Conservation (phyloP, 2,888 invertebrate species). For the Protophormia terraenovae region DNA sequence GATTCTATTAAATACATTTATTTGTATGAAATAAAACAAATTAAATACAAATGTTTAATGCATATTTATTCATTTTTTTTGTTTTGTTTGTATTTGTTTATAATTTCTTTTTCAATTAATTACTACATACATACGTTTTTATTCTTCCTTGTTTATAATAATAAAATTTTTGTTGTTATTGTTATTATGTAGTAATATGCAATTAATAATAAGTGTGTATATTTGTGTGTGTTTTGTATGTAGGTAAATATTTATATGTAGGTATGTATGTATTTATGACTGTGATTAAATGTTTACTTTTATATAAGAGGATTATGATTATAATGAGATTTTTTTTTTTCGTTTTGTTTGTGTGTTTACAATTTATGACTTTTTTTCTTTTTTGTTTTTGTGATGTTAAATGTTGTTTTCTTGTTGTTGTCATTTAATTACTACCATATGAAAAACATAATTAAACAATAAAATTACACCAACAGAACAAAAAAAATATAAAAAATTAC, state of each 20-base stretch:
- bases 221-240: not conserved
- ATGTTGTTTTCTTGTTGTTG: conserved; percentile 34
- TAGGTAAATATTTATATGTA: not conserved
- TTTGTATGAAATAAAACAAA: not conserved
- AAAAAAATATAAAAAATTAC: not conserved
- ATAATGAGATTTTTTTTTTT: conserved; percentile 27
- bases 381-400: conserved; percentile 24
- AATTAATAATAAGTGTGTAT: conserved; percentile 11
- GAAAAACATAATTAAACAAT: conserved; percentile 18
- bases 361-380: conserved; percentile 21
- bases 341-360: no score
- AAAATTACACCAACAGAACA: not conserved
- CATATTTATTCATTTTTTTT: conserved; percentile 43
- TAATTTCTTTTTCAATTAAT: conserved; percentile 4
- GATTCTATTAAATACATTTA: not conserved
- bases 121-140: conserved; percentile 3
- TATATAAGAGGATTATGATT: conserved; percentile 54
- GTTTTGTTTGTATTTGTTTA: not conserved
- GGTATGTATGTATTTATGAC: not conserved
- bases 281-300: conserved; percentile 16
- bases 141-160: conserved; percentile 1
- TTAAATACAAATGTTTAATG: conserved; percentile 19
- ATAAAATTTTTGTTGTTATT: not conserved
- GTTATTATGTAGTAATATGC: conserved; percentile 13
- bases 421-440: conserved; percentile 29